Evolutionary conservation across 1,140 invertebrate species (phyloP).

Genomic region (Drosophila leontia): DNA sequence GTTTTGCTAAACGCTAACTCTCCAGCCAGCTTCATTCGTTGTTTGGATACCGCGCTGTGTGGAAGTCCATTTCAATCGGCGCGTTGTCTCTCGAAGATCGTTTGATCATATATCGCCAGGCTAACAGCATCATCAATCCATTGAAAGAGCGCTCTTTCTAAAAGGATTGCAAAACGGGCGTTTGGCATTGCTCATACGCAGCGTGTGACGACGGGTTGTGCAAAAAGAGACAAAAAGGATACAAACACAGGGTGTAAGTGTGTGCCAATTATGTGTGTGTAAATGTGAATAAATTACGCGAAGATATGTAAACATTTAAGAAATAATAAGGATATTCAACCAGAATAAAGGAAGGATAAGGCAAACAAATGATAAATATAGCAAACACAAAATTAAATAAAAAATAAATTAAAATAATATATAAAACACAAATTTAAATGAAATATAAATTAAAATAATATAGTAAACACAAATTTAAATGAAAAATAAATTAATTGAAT

Average conservation of each 20-base stretch:
- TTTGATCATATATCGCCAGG: conserved; percentile 14
- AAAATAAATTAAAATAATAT: background rate
- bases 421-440: fast-evolving
- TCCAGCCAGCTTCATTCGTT: conserved; percentile 65
- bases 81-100: conserved; percentile 37
- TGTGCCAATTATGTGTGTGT: conserved; percentile 8
- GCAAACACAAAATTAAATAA: fast-evolving
- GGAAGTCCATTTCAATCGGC: conserved; percentile 52
- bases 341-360: background rate
- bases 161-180: conserved; percentile 44
- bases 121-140: conserved; percentile 3
- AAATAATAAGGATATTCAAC: background rate
- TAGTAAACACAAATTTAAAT: no score
- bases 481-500: background rate
- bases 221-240: conserved; percentile 12
- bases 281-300: background rate
- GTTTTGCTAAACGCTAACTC: conserved; percentile 54
- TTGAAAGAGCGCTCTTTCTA: background rate
- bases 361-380: background rate
- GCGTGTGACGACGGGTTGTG: conserved; percentile 27
- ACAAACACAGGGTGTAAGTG: conserved; percentile 32
- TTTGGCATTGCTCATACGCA: conserved; percentile 53
- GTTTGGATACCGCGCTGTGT: conserved; percentile 66
- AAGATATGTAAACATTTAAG: background rate
- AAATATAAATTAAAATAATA: background rate